Conservation (phyloP, 2,888 invertebrate genomes). For the Diachrysia chrysitis region DNA sequence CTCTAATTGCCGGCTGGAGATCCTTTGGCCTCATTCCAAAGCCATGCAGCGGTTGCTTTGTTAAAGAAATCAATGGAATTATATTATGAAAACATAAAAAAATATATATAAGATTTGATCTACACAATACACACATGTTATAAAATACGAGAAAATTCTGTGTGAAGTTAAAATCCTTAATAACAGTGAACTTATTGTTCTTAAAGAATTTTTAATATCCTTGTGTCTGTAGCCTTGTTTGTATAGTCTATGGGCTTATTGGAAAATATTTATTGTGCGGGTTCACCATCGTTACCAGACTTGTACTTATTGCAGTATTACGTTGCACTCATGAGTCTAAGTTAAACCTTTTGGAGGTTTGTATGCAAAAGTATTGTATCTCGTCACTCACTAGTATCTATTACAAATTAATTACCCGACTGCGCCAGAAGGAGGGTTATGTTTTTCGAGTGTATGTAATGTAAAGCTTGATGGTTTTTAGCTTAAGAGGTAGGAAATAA, state of each 20-base stretch:
- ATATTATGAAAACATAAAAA: conserved; percentile 39
- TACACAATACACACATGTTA: background rate
- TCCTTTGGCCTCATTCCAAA: conserved; percentile 63
- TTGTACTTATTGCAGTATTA: background rate
- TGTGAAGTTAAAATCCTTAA: background rate
- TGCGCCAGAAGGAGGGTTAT: no score
- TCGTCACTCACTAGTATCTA: no score
- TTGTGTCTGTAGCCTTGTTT: background rate
- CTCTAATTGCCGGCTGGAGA: conserved; percentile 59
- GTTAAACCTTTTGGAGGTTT: background rate
- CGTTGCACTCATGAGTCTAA: background rate
- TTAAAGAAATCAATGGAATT: conserved; percentile 42
- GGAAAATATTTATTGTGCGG: conserved; percentile 11
- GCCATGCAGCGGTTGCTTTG: conserved; percentile 46
- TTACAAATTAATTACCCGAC: no score
- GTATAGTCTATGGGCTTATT: background rate
- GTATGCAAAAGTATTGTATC: background rate
- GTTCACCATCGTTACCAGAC: background rate
- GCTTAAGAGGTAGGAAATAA: no score
- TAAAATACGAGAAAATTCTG: background rate
- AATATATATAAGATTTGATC: background rate
- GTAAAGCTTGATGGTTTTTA: no score
- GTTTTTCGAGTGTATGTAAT: no score
- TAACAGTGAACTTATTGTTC: background rate
- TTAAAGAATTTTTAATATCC: conserved; percentile 1